Evolutionary conservation across 1,140 invertebrate genomes (phyloP), one percentile per base, ranked within the genome.

Genomic region (Episyrphus balteatus): DNA sequence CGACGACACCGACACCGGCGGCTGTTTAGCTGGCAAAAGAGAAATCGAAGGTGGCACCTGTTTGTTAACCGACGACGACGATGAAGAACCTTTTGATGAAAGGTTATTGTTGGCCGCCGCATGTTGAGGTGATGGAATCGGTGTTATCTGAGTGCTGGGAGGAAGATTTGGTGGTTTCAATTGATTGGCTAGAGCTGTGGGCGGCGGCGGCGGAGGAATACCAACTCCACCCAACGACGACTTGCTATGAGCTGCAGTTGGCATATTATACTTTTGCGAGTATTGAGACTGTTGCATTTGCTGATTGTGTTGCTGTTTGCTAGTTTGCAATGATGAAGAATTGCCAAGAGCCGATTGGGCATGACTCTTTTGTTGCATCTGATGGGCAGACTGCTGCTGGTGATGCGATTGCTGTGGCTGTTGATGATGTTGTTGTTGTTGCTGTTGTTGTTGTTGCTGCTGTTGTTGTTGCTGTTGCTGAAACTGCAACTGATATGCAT

Each of bases 401-500:
- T 41, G 13, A 17, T 18, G 15, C 3, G 34, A 36, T 12, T 36
- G 18, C 44, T 21, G 37, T 36, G 12, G 34, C 15, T 15, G 13
- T 41, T 41, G 13, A 12, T 41, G 13, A 6, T n/a, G 13, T 41
- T 41, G 39, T 41, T 41, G 39, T 6, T 36, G 34, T 5, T 12
- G 14, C 34, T 36, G 34, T 12, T 41, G 15, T 41, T 41, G 39
- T 41, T n/a, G 19, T 17, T 17, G 19, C 13, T 43, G 17, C 32
- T 53, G 48, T 10, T 53, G 52, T n/a, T 53, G 52, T 33, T 51
- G 49, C 37, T 53, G 49, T 46, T 51, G 51, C 45, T 53, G 52
- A 32, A 38, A 48, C 21, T 51, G 49, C 3, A 26, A 26, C 21
- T 26, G 21, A 21, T 51, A 51, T 12, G 43, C 49, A 34, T 53